phyloP scores from a whole-genome alignment of 1,140 invertebrate genomes.

The Ostrea edulis region DNA sequence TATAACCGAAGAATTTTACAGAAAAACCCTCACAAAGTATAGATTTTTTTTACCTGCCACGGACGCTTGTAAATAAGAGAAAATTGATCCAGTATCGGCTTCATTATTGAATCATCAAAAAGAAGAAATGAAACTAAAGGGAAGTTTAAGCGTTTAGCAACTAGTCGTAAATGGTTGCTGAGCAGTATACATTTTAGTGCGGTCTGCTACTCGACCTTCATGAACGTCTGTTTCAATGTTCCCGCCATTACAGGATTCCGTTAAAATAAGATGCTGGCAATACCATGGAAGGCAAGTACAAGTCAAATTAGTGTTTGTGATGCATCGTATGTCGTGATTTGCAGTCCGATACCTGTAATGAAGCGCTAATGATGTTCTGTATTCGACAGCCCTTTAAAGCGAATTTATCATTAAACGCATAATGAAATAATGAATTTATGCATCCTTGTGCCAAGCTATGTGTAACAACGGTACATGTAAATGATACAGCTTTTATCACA shows the following conservation, averaged over 20 bases:
- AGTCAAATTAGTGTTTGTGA: not conserved
- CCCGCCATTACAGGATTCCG: slow-evolving; percentile 42
- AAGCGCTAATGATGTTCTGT: no score
- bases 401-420: no score
- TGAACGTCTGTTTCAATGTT: slow-evolving; percentile 40
- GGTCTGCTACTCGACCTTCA: not conserved
- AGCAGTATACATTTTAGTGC: not conserved
- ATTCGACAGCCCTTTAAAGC: no score
- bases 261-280: slow-evolving; percentile 47
- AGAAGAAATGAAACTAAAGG: not conserved
- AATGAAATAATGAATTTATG: no score
- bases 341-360: no score
- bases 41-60: not conserved
- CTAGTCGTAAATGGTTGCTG: not conserved
- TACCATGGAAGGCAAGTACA: slow-evolving; percentile 46
- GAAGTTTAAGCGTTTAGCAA: not conserved
- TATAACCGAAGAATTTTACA: not conserved
- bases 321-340: no score
- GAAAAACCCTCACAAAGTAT: not conserved
- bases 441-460: no score
- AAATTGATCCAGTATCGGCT: slow-evolving; percentile 25
- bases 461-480: no score
- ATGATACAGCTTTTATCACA: no score
- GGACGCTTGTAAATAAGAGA: not conserved
- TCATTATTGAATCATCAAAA: slow-evolving; percentile 29